Conservation (phyloP, 2,113 vertebrate species). For the Herpailurus yagouaroundi region DNA sequence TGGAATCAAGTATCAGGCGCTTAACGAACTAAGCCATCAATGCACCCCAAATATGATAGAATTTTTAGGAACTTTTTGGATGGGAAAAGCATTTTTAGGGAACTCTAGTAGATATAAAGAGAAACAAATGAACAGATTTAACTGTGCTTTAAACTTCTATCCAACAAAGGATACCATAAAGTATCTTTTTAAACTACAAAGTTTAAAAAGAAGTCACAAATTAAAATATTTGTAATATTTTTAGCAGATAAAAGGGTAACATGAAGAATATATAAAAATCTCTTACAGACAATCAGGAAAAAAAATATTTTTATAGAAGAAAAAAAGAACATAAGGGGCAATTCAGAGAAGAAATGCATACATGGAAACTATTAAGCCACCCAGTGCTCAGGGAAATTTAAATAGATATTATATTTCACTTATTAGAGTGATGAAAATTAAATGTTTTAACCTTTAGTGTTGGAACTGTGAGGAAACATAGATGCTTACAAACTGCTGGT, state of each 20-base stretch:
- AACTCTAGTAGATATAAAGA: background rate
- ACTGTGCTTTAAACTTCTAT: background rate
- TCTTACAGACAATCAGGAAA: background rate
- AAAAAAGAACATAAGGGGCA: background rate
- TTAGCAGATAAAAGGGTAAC: background rate
- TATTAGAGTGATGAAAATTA: background rate
- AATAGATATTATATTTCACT: background rate
- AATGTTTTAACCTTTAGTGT: constrained; percentile 1
- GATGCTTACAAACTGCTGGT: background rate
- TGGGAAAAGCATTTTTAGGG: constrained; percentile 26
- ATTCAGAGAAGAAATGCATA: background rate
- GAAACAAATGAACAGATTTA: background rate
- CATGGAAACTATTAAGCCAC: background rate
- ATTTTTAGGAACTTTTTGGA: background rate
- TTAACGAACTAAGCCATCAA: no score
- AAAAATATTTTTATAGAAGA: background rate
- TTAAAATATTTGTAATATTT: background rate
- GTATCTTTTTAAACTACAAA: background rate
- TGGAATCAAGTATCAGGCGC: no score
- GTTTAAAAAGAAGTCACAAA: background rate
- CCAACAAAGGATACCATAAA: background rate
- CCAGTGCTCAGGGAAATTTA: background rate
- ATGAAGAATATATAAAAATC: background rate
- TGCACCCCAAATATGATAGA: background rate
- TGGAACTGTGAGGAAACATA: background rate